Percentiles rank a stretch among this genome's conserved stretches.
These are phyloP conservation scores for Ameiurus melas DNA, from an alignment of 2,113 vertebrate species.

Conservation along the genomic window DNA sequence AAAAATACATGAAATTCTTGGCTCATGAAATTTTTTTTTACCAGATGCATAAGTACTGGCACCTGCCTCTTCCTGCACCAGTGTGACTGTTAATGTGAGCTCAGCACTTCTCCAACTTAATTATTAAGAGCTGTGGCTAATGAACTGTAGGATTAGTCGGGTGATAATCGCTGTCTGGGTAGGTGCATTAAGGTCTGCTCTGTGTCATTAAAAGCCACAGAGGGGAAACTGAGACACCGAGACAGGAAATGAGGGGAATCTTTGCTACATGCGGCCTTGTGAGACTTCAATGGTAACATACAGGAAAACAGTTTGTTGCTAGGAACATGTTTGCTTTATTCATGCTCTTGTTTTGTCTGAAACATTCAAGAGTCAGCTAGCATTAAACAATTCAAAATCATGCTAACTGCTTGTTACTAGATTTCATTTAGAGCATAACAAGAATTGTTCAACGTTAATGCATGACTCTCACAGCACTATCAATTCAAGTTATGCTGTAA, in stretches of 20 bases:
- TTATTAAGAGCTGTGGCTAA: slow-evolving; percentile 65
- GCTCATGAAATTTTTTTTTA: background rate
- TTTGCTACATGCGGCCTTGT: background rate
- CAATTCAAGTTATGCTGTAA: background rate
- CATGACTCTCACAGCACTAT: background rate
- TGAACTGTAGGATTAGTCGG: slow-evolving; percentile 72
- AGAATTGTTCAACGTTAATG: background rate
- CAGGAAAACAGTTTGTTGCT: background rate
- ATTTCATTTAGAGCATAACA: background rate
- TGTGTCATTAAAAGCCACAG: slow-evolving; percentile 58
- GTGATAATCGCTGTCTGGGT: slow-evolving; percentile 69
- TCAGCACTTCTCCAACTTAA: slow-evolving; percentile 63
- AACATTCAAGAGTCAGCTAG: background rate
- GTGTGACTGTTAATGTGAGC: slow-evolving; percentile 65
- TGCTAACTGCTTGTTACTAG: background rate
- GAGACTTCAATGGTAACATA: background rate
- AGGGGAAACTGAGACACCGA: slow-evolving; percentile 20
- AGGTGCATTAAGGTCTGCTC: slow-evolving; percentile 66
- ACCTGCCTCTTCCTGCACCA: slow-evolving; percentile 56
- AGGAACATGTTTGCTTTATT: background rate
- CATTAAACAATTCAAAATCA: background rate
- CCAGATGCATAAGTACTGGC: background rate
- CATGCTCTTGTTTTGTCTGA: background rate
- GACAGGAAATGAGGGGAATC: slow-evolving; percentile 12
- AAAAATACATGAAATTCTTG: background rate